Conservation (phyloP, 2,888 invertebrate genomes). For the Rhyacophila evoluta region DNA sequence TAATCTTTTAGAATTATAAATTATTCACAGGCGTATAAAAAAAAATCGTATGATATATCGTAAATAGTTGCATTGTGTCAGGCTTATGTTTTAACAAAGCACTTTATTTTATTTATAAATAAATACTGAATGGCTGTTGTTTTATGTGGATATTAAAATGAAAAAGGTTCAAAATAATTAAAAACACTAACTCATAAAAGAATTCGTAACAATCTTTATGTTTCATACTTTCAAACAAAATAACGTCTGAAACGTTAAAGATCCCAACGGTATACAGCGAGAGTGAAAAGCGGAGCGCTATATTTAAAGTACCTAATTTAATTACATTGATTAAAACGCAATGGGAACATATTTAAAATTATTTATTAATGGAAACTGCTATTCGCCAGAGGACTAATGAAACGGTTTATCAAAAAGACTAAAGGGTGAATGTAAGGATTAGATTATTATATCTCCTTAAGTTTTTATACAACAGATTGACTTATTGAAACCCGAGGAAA, state of each 20-base stretch:
- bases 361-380: slow-evolving; percentile 7
- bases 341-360: slow-evolving; percentile 24
- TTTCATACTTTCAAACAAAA: not conserved
- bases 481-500: no score
- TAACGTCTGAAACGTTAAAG: not conserved
- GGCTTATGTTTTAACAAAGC: no score
- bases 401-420: slow-evolving; percentile 12
- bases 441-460: no score
- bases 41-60: no score
- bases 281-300: not conserved
- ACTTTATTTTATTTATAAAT: no score
- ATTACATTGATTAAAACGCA: slow-evolving; percentile 24
- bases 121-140: no score
- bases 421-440: not conserved
- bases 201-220: slow-evolving; percentile 22
- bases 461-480: no score
- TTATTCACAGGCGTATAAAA: no score
- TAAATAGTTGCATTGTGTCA: no score
- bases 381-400: slow-evolving; percentile 6
- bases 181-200: slow-evolving; percentile 15
- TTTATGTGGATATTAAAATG: not conserved
- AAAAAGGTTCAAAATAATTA: not conserved
- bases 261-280: not conserved
- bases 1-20: no score
- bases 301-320: slow-evolving; percentile 20